Conservation (phyloP, 2,113 vertebrate species). For the Platysteira castanea region DNA sequence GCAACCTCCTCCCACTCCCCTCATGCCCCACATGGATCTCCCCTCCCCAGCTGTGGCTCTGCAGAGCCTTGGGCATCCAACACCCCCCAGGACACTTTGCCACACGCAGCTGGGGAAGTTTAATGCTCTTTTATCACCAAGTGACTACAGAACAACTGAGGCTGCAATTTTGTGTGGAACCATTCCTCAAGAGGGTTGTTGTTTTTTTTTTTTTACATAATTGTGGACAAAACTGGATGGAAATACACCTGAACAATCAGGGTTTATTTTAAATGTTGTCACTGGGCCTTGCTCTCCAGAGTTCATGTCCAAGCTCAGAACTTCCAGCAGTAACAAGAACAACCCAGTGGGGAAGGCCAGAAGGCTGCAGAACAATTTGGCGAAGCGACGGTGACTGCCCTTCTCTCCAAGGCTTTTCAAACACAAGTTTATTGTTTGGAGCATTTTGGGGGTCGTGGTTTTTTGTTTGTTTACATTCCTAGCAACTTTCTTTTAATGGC, state of each 20-base stretch:
- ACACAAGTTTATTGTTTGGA: not conserved
- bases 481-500: not conserved
- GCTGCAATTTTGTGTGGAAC: not conserved
- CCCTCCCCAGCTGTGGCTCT: not conserved
- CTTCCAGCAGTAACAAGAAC: not conserved
- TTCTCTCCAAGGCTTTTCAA: not conserved
- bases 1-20: not conserved
- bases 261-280: not conserved
- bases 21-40: not conserved
- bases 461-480: not conserved
- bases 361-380: not conserved
- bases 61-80: not conserved
- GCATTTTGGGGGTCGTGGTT: fast-evolving
- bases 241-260: not conserved
- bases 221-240: not conserved
- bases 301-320: not conserved
- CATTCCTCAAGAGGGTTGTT: not conserved
- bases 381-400: not conserved
- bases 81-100: not conserved
- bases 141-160: not conserved
- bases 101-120: not conserved
- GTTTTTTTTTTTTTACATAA: no score
- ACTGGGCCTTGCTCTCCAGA: not conserved
- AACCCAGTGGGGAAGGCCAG: not conserved
- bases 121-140: not conserved